These are phyloP conservation scores for Sesia bembeciformis DNA, from an alignment of 2,888 invertebrate species.

Conservation along the genomic window DNA sequence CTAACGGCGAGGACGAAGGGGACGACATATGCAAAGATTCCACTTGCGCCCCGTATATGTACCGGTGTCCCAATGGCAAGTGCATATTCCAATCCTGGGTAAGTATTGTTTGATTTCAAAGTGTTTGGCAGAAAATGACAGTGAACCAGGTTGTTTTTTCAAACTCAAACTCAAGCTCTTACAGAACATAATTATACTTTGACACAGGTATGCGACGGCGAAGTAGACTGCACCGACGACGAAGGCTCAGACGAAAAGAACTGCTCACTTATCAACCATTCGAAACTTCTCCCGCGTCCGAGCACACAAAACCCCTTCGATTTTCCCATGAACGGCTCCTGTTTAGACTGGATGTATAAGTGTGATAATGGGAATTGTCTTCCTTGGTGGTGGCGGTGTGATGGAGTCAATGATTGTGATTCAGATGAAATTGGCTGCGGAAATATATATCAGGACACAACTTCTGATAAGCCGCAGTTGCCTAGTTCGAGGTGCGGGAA, in stretches of 20 bases:
- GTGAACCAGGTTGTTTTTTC: too few species aligned
- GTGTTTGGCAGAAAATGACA: too few species aligned
- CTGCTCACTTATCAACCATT: conserved; percentile 63
- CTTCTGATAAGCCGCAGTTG: conserved; percentile 24
- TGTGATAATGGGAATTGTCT: conserved; percentile 82
- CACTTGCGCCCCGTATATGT: conserved; percentile 82
- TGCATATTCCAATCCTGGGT: conserved; percentile 76
- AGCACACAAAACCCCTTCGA: conserved; percentile 15
- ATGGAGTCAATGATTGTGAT: conserved; percentile 82
- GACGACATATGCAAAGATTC: conserved; percentile 76
- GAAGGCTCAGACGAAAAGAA: conserved; percentile 81
- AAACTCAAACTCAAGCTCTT: too few species aligned
- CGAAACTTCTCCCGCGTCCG: conserved; percentile 38
- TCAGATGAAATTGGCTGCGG: conserved; percentile 82
- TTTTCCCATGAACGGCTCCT: conserved; percentile 56
- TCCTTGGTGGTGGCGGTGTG: conserved; percentile 88
- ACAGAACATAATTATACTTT: not conserved
- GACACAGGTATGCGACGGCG: conserved; percentile 77
- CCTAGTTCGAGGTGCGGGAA: conserved; percentile 40
- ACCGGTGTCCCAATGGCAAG: conserved; percentile 76
- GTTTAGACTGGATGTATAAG: conserved; percentile 86
- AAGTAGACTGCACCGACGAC: conserved; percentile 79
- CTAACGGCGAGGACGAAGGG: conserved; percentile 81
- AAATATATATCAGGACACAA: conserved; percentile 20
- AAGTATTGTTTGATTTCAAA: conserved; percentile 15